Percentiles rank a stretch among this genome's conserved stretches.
Evolutionary conservation across 2,888 invertebrate genomes (phyloP).

Genomic region (Cantharis nigra): DNA sequence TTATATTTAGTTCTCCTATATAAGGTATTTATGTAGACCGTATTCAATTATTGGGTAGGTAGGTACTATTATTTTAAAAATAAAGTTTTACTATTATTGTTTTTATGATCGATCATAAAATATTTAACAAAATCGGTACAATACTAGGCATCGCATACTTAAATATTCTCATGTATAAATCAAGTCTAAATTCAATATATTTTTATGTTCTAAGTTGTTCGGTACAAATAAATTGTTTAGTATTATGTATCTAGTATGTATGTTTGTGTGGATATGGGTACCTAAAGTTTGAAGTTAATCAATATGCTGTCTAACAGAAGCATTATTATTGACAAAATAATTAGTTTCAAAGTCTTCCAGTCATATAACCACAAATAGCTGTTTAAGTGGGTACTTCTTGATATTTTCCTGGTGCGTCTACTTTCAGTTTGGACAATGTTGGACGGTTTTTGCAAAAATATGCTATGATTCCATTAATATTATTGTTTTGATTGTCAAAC

Average conservation of each 20-base stretch:
- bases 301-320: not conserved
- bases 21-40: not conserved
- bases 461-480: no score
- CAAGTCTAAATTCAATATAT: not conserved
- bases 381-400: no score
- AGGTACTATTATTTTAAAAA: not conserved
- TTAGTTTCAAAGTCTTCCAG: not conserved
- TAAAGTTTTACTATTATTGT: not conserved
- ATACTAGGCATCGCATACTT: not conserved
- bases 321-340: not conserved
- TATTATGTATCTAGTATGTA: not conserved
- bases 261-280: not conserved
- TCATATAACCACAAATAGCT: not conserved
- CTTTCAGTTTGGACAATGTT: no score
- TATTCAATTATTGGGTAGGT: not conserved
- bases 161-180: not conserved
- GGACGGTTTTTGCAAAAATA: no score
- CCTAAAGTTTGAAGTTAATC: not conserved
- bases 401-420: no score
- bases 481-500: no score
- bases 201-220: not conserved
- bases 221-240: not conserved
- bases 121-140: not conserved
- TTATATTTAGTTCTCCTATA: not conserved
- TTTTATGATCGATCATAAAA: not conserved